A percentile compares a stretch with the other conserved stretches of the same genome.
Evolutionary conservation across 1,140 invertebrate genomes (phyloP).

Genomic region (Bradynema listronoti): DNA sequence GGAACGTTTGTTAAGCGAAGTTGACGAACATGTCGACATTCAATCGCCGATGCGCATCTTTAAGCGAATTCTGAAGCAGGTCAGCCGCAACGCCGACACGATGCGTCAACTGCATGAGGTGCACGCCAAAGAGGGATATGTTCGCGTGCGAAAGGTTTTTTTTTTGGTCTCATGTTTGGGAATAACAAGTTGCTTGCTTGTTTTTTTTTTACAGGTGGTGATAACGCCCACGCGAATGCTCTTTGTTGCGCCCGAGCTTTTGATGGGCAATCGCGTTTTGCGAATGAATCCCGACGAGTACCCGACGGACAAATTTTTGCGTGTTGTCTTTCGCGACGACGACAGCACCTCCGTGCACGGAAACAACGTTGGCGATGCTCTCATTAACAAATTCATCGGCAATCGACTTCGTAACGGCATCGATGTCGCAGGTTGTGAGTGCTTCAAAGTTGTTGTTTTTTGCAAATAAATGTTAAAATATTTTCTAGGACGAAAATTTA

Average conservation of each 20-base stretch:
- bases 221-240: slow-evolving; percentile 39
- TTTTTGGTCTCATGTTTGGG: slow-evolving; percentile 6
- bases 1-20: slow-evolving; percentile 25
- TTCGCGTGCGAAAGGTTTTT: slow-evolving; percentile 29
- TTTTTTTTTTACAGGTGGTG: slow-evolving; percentile 30
- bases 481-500: slow-evolving; percentile 33
- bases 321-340: slow-evolving; percentile 39
- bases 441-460: no score
- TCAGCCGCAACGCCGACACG: slow-evolving; percentile 11
- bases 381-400: slow-evolving; percentile 33
- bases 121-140: slow-evolving; percentile 26
- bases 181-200: no score
- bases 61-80: slow-evolving; percentile 12
- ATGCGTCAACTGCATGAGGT: slow-evolving; percentile 27
- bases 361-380: slow-evolving; percentile 15
- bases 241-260: slow-evolving; percentile 33
- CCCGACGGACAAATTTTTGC: slow-evolving; percentile 28
- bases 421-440: slow-evolving; percentile 17
- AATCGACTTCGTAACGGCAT: slow-evolving; percentile 17
- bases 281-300: slow-evolving; percentile 27
- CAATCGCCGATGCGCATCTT: slow-evolving; percentile 24
- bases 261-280: slow-evolving; percentile 36
- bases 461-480: no score
- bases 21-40: slow-evolving; percentile 27
- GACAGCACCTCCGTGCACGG: slow-evolving; percentile 21